phyloP scores from a whole-genome alignment of 2,888 invertebrate species.

The Eugnorisma glareosa region DNA sequence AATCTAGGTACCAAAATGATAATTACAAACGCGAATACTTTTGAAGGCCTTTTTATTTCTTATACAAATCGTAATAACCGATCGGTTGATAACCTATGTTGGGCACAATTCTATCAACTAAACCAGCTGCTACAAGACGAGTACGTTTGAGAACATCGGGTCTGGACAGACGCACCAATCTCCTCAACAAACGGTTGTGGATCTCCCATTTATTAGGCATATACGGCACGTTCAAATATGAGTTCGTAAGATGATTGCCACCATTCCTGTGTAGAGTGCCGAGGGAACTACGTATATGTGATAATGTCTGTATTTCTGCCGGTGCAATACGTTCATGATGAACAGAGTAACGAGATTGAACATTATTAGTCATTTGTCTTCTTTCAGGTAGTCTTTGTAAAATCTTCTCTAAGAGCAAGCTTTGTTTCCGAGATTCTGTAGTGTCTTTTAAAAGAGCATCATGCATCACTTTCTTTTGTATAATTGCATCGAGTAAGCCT shows the following conservation, averaged over 20 bases:
- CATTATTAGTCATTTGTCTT: slow-evolving; percentile 30
- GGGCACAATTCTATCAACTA: slow-evolving; percentile 48
- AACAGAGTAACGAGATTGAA: slow-evolving; percentile 18
- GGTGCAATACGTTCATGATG: slow-evolving; percentile 37
- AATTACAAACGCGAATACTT: slow-evolving; percentile 51
- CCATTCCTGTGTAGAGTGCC: slow-evolving; percentile 29
- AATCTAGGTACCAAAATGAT: slow-evolving; percentile 59
- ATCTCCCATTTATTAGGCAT: slow-evolving; percentile 39
- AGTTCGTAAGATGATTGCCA: slow-evolving; percentile 31
- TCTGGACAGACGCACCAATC: slow-evolving; percentile 34
- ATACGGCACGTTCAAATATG: slow-evolving; percentile 34
- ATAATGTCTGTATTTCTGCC: slow-evolving; percentile 18
- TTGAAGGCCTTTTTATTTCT: slow-evolving; percentile 42
- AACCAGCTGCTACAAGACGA: slow-evolving; percentile 28
- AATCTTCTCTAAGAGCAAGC: slow-evolving; percentile 52
- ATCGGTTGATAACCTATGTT: slow-evolving; percentile 45
- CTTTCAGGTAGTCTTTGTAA: slow-evolving; percentile 55
- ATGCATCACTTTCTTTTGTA: slow-evolving; percentile 40
- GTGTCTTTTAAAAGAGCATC: slow-evolving; percentile 43
- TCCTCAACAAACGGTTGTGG: slow-evolving; percentile 37
- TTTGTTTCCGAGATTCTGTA: slow-evolving; percentile 54
- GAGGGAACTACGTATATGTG: slow-evolving; percentile 19
- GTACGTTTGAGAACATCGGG: slow-evolving; percentile 34
- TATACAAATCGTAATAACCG: slow-evolving; percentile 53
- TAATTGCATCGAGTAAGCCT: slow-evolving; percentile 39